These are phyloP conservation scores for Tortrix viridana DNA, from an alignment of 2,888 invertebrate genomes.

Conservation along the genomic window DNA sequence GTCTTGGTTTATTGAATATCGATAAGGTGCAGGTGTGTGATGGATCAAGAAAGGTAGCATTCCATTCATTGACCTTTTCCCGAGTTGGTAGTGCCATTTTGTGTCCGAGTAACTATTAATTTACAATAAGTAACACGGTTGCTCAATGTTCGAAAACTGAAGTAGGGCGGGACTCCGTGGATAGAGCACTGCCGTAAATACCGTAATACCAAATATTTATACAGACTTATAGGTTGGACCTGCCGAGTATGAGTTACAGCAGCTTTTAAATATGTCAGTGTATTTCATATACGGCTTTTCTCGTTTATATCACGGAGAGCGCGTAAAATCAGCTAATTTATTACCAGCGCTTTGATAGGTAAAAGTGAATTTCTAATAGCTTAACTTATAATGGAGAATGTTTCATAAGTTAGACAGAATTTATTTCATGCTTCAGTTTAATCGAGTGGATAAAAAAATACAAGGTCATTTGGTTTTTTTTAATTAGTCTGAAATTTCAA, in stretches of 20 bases:
- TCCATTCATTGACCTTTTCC: slow-evolving; percentile 8
- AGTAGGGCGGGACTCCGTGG: too few relatives aligned
- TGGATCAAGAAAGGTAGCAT: slow-evolving; percentile 10
- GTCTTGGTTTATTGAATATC: not conserved
- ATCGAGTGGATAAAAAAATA: too few relatives aligned
- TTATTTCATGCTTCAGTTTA: not conserved
- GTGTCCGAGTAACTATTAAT: not conserved
- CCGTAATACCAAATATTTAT: too few relatives aligned
- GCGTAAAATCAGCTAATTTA: slow-evolving; percentile 26
- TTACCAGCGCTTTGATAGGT: slow-evolving; percentile 11
- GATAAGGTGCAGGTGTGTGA: slow-evolving; percentile 1
- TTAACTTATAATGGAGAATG: slow-evolving; percentile 13
- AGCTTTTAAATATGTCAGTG: not conserved
- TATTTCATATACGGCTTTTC: not conserved
- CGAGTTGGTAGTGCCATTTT: not conserved
- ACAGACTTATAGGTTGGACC: too few relatives aligned
- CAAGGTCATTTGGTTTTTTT: too few relatives aligned
- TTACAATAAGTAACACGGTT: not conserved
- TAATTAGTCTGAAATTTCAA: too few relatives aligned
- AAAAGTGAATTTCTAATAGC: slow-evolving; percentile 32
- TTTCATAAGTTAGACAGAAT: slow-evolving; percentile 14
- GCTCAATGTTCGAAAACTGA: too few relatives aligned
- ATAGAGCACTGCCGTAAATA: too few relatives aligned
- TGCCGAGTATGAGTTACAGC: not conserved
- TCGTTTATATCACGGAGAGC: slow-evolving; percentile 10